phyloP scores from a whole-genome alignment of 37 sponge, comb jelly and placozoan species.

The Tethya wilhelma region DNA sequence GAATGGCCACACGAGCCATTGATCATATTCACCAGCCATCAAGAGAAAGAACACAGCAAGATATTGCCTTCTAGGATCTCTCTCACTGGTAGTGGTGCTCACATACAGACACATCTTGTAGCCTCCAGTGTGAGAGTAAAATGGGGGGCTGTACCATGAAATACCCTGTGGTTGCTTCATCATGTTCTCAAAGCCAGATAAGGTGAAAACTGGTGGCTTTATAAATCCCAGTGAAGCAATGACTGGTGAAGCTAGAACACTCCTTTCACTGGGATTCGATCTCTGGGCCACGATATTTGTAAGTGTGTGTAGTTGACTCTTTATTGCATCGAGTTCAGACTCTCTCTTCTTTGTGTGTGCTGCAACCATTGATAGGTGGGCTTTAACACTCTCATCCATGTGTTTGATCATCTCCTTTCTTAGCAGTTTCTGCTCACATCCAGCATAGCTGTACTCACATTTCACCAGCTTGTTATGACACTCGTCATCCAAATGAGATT shows the following conservation, averaged over 20 bases:
- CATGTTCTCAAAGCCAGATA: neutral
- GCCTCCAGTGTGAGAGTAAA: slow-evolving; percentile 55
- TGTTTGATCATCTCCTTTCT: slow-evolving; percentile 27
- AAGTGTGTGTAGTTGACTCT: neutral
- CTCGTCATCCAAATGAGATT: neutral
- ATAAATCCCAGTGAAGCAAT: slow-evolving; percentile 18
- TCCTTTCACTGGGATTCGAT: neutral
- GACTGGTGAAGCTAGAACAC: neutral
- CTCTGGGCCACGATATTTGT: slow-evolving; percentile 2
- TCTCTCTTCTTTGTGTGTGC: neutral
- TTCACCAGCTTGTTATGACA: slow-evolving; percentile 10
- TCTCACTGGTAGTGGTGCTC: neutral
- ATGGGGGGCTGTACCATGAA: slow-evolving; percentile 47
- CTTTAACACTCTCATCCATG: slow-evolving; percentile 5
- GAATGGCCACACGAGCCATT: slow-evolving; percentile 53
- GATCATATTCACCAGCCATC: slow-evolving; percentile 57
- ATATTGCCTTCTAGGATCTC: neutral
- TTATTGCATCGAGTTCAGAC: neutral
- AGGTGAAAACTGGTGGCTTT: slow-evolving; percentile 1
- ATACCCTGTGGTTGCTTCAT: neutral
- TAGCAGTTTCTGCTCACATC: slow-evolving; percentile 1
- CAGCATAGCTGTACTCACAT: slow-evolving; percentile 30
- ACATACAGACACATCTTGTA: slow-evolving; percentile 59
- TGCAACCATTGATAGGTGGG: neutral
- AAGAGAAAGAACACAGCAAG: slow-evolving; percentile 39